Base-by-base conservation (phyloP, 2,113 vertebrate genomes). In the Pedetes capensis region DNA sequence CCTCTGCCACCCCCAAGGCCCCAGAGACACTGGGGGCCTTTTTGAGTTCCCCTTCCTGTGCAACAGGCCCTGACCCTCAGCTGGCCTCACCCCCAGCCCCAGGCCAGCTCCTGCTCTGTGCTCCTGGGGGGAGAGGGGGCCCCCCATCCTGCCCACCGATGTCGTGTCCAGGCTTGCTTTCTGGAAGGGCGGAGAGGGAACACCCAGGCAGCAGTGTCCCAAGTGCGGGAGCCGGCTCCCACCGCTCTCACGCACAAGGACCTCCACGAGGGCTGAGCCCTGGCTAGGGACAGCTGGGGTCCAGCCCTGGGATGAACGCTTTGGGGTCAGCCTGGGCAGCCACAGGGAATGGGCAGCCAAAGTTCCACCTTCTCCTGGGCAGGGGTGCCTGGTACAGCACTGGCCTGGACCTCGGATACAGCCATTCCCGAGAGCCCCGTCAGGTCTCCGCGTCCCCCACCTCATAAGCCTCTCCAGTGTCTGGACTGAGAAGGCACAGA, bases 161-260 rank as follows among this genome's bases (percentile, higher is more conserved):
- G 51, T 63, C 1, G 9, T 39, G 8, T 18, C 81, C 84, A 39
- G 49, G 88, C 22, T 13, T 12, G 87, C 88, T 69, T 86, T 94
- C 78, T 75, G 89, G 89, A 88, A 66, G 66, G 25, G 34, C 47
- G 29, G 42, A 49, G 23, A 79, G 95, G 94, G 57, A 91, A 96
- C 97, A 91, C 82, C 93, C 95, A 91, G 61, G 34, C 4, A 89
- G 91, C 94, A 32, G 79, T 11, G 0, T 39, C 89, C 89, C 96
- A 93, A 71, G 51, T 20, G 0, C 1, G 3, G 17, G 87, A 39
- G 86, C 9, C 5, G 47, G 61, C 81, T 47, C 78, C 57, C 53
- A 2, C 7, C 0, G 42, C 63, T 72, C 27, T 32, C 95, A 47
- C 17, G 14, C 79, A 53, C 8, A 10, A 53, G 0, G 29, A 4